Evolutionary conservation across 2,113 vertebrate species (phyloP), one percentile per base, ranked within the genome.

Genomic region (Oreocharis arfaki): DNA sequence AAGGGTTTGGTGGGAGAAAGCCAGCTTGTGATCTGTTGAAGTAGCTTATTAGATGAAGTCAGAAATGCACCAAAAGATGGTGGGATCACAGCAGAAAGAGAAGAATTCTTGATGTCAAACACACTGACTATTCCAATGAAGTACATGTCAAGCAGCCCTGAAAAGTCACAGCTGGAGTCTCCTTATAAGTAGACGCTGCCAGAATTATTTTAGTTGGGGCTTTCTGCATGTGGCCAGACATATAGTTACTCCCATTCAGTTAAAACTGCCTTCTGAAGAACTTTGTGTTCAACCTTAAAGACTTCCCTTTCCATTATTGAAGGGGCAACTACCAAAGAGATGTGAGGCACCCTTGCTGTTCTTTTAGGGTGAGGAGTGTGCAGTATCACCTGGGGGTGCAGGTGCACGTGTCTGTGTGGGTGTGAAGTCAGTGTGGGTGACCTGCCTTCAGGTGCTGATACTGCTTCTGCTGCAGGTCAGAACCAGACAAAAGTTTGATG

Each of bases 371-470:
- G 9, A 21, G 47, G 35, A 44, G 32, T 6, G 6, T 50, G 3
- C 0, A 3, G 24, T 56, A 8, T 76, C 26, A 16, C 11, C 7
- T n/a, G 35, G 26, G 13, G 57, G 33, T 73, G 37, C 37, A 49
- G 41, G 26, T 5, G 5, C 0, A 1, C 9, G 14, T 5, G 6
- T 33, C n/a, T 32, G 11, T 8, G 4, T 37, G 44, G 19, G 7
- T 33, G 17, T 42, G n/a, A n/a, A n/a, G 32, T 61, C 33, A 17
- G 35, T 8, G 14, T 1, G 4, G 28, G 23, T 53, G 39, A 71
- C 41, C 41, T 84, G 50, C 39, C 84, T 87, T 78, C 44, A 30
- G 46, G 33, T 89, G 64, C 84, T 64, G 26, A 17, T 74, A 4
- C 1, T 59, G 56, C 52, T 70, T 50, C 60, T 70, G 39, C 83